phyloP scores from a whole-genome alignment of 2,113 vertebrate species.

The Sakesphorus luctuosus region DNA sequence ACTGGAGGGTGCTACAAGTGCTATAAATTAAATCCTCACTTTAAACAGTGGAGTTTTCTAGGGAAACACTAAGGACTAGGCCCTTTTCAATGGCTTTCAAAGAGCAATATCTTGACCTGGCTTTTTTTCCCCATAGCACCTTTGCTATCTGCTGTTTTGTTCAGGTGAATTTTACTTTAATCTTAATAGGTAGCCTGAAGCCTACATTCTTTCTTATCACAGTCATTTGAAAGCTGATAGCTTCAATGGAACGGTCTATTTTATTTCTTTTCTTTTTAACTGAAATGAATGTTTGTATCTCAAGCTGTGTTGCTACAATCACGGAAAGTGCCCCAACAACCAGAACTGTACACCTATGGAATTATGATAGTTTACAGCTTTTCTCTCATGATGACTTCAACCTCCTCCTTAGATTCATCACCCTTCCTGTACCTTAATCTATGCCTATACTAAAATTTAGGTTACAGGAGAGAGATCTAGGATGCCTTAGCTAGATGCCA shows the following conservation, averaged over 20 bases:
- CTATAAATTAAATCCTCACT: constrained; percentile 1
- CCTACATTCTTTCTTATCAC: not conserved
- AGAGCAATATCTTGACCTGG: not conserved
- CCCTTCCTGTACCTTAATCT: not conserved
- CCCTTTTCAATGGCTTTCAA: not conserved
- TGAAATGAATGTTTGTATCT: not conserved
- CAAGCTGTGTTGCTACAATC: not conserved
- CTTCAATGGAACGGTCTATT: not conserved
- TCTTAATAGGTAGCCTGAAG: constrained; percentile 5
- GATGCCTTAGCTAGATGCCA: not conserved
- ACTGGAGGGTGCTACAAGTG: not conserved
- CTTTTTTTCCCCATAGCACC: not conserved
- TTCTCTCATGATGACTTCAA: not conserved
- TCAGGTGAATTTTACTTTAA: constrained; percentile 22
- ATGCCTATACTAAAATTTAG: not conserved
- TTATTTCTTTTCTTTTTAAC: not conserved
- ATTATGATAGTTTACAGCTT: not conserved
- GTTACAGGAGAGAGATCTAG: not conserved
- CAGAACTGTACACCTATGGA: not conserved
- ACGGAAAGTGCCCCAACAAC: not conserved
- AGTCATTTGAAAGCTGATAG: constrained; percentile 1
- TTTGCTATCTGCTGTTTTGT: not conserved
- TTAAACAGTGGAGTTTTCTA: not conserved
- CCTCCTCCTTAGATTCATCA: not conserved
- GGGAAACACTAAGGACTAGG: not conserved